A percentile compares a stretch with the other conserved stretches of the same genome.
Evolutionary conservation across 2,888 invertebrate genomes (phyloP).

Genomic region (Ypsolopha sequella): DNA sequence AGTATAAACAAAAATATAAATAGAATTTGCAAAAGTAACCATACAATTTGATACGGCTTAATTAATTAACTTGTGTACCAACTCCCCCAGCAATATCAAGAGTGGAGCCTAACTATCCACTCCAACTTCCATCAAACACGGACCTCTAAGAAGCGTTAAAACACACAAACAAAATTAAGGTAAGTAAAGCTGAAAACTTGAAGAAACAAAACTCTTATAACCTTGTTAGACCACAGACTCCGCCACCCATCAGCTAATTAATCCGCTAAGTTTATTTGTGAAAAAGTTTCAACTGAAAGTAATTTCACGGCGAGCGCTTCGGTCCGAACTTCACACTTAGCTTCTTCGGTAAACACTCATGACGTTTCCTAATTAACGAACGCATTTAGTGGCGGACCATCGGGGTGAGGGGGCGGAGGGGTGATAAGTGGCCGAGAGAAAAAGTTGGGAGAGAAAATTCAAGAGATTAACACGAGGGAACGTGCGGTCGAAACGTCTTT

Average conservation of each 20-base stretch:
- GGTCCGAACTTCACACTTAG: conserved; percentile 67
- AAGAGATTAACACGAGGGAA: conserved; percentile 43
- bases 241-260: conserved; percentile 68
- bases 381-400: conserved; percentile 67
- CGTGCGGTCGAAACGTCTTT: conserved; percentile 20
- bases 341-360: conserved; percentile 68
- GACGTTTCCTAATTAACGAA: conserved; percentile 71
- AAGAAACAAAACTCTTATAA: conserved; percentile 65
- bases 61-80: no score
- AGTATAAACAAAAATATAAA: no score
- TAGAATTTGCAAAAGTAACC: no score
- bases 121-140: no score
- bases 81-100: no score
- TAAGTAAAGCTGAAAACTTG: conserved; percentile 58
- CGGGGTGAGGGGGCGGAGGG: conserved; percentile 23
- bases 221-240: conserved; percentile 63
- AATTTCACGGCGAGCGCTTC: conserved; percentile 53
- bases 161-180: conserved; percentile 56
- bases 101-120: no score
- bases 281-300: conserved; percentile 63
- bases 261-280: conserved; percentile 25
- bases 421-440: conserved; percentile 62
- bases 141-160: conserved; percentile 15
- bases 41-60: no score
- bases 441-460: conserved; percentile 59